Evolutionary conservation across 2,888 invertebrate genomes (phyloP).

Genomic region (Eulithis prunata): DNA sequence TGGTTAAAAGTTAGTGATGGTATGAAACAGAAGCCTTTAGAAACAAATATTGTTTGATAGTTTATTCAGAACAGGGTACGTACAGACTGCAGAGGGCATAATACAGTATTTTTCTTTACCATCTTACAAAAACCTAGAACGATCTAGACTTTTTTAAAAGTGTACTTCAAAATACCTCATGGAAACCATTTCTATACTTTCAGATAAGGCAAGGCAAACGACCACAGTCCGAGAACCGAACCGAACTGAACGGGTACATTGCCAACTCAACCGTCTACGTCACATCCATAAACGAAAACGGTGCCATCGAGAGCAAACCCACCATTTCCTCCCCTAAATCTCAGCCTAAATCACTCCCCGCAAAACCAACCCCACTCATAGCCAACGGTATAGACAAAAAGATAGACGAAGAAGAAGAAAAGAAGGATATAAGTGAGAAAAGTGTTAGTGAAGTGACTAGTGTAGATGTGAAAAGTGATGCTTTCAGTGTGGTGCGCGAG

Average conservation of each 20-base stretch:
- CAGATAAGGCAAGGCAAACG: slow-evolving; percentile 87
- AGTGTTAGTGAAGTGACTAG: slow-evolving; percentile 69
- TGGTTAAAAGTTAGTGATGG: slow-evolving; percentile 13
- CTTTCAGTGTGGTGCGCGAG: slow-evolving; percentile 74
- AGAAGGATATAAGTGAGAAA: slow-evolving; percentile 75
- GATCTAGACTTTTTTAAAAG: no score
- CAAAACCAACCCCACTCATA: slow-evolving; percentile 75
- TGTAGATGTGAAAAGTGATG: slow-evolving; percentile 78
- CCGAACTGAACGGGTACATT: slow-evolving; percentile 91
- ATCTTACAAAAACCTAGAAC: background rate
- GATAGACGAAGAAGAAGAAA: slow-evolving; percentile 61
- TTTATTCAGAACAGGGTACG: no score
- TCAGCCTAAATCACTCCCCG: slow-evolving; percentile 75
- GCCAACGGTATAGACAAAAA: slow-evolving; percentile 73
- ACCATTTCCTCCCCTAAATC: slow-evolving; percentile 78
- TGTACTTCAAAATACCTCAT: background rate
- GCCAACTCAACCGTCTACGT: slow-evolving; percentile 93
- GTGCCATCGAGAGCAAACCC: slow-evolving; percentile 77
- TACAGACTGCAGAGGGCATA: no score
- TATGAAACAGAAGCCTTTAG: slow-evolving; percentile 2
- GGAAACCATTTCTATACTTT: slow-evolving; percentile 65
- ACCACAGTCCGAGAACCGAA: slow-evolving; percentile 77
- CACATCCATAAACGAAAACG: slow-evolving; percentile 87
- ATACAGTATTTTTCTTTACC: background rate
- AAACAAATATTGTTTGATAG: background rate